Base-by-base conservation (phyloP, 2,113 vertebrate species). In the Apeltes quadracus region DNA sequence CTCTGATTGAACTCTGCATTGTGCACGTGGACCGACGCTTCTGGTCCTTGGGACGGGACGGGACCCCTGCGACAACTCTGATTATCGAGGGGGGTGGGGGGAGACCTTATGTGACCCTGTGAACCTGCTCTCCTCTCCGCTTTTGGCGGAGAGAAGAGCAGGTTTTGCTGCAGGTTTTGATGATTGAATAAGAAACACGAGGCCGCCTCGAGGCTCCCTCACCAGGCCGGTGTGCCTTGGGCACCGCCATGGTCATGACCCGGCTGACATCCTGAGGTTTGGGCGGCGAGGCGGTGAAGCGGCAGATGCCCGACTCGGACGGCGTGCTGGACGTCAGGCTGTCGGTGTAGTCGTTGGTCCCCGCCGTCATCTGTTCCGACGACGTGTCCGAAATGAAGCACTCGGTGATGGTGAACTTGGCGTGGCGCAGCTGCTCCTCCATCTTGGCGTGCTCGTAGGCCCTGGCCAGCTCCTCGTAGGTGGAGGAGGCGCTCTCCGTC, bases 371-470 rank as follows among this genome's bases (percentile, higher is more conserved):
- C 93, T 99, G 98, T 84, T 98, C 98, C 0, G 97, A 99, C 0
- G 98, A 99, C 0, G 98, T 99, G 93, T 99, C 98, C 1, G 98
- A 99, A 83, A 99, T 99, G 95, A 99, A 99, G 95, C 98, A 99
- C 83, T 99, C 98, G 0, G 98, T 99, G 93, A 99, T 98, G 92
- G 97, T 99, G 95, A 99, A 99, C 94, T 99, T 99, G 90, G 98
- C 98, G 1, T 99, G 97, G 58, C 97, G 92, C 82, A 99, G 94
- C 92, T 99, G 98, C 79, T 99, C 98, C 85, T 99, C 98, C 97
- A 99, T 98, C 93, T 99, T 99, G 87, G 98, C 98, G 0, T 99
- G 98, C 79, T 99, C 98, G 1, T 99, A 99, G 15, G 98, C 98
- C 75, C 98, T 92, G 1, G 98, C 98, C 91, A 99, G 93, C 83